These are phyloP conservation scores for Brienomyrus brachyistius DNA, from an alignment of 2,113 vertebrate genomes.

Conservation along the genomic window DNA sequence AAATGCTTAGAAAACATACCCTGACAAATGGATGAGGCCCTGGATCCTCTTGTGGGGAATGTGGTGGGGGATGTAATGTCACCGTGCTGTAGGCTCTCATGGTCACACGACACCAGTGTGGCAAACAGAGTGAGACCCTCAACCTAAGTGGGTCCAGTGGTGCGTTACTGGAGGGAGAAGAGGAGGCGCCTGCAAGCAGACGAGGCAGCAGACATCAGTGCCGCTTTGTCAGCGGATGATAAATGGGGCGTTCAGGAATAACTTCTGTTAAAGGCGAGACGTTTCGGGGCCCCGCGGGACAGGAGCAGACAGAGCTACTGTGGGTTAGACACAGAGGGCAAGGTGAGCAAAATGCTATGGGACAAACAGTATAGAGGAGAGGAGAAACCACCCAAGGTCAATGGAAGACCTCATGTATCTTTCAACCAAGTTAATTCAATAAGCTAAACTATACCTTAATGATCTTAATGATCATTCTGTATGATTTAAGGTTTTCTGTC, in stretches of 20 bases:
- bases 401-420: not conserved
- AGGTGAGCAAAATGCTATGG: not conserved
- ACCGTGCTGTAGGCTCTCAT: not conserved
- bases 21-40: not conserved
- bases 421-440: not conserved
- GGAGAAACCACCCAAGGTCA: not conserved
- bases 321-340: not conserved
- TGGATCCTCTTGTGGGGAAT: not conserved
- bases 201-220: not conserved
- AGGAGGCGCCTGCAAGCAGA: not conserved
- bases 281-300: slow-evolving; percentile 12
- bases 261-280: slow-evolving; percentile 6
- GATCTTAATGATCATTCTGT: not conserved
- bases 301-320: not conserved
- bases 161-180: slow-evolving; percentile 2
- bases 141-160: not conserved
- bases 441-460: not conserved
- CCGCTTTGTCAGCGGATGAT: slow-evolving; percentile 29
- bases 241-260: slow-evolving; percentile 12
- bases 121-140: not conserved
- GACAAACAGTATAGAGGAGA: not conserved
- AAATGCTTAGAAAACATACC: not conserved
- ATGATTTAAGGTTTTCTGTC: not conserved
- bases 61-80: not conserved
- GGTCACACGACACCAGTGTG: not conserved